These are phyloP conservation scores for Otolemur crassicaudatus DNA, from an alignment of 2,797 vertebrate genomes.

Conservation along the genomic window DNA sequence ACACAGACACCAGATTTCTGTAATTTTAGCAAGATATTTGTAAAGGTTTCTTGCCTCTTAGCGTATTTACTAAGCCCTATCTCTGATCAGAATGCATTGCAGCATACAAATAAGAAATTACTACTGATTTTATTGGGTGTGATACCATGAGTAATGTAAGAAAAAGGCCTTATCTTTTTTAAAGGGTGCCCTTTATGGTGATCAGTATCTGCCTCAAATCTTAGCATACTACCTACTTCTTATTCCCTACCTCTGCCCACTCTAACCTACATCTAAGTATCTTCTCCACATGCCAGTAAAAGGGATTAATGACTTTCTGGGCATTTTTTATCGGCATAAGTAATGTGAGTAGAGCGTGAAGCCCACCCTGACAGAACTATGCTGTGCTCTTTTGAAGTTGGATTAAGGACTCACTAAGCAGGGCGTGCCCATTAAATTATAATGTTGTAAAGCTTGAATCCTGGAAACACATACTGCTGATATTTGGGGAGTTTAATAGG, in stretches of 20 bases:
- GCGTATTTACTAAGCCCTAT: conserved; percentile 17
- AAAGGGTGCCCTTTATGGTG: not conserved
- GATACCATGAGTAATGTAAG: not conserved
- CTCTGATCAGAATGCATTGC: not conserved
- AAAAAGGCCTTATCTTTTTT: not conserved
- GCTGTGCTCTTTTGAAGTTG: conserved; percentile 71
- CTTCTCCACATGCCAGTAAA: conserved; percentile 68
- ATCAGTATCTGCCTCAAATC: conserved; percentile 16
- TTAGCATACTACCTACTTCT: not conserved
- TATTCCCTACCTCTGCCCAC: not conserved
- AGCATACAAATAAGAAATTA: conserved; percentile 19
- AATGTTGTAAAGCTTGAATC: conserved; percentile 61
- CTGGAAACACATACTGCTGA: conserved; percentile 51
- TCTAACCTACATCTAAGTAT: conserved; percentile 16
- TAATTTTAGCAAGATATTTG: not conserved
- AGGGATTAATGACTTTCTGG: conserved; percentile 68
- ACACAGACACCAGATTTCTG: not conserved
- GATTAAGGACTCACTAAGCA: conserved; percentile 62
- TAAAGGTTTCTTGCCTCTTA: conserved; percentile 24
- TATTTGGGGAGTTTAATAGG: conserved; percentile 75
- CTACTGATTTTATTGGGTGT: not conserved
- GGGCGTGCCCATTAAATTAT: conserved; percentile 65
- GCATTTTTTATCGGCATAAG: conserved; percentile 76
- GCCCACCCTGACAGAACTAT: conserved; percentile 68
- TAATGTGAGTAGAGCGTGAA: conserved; percentile 63